Evolutionary conservation across 2,888 invertebrate genomes (phyloP), one percentile per base, ranked within the genome.

Genomic region (Choristoneura rosaceana): DNA sequence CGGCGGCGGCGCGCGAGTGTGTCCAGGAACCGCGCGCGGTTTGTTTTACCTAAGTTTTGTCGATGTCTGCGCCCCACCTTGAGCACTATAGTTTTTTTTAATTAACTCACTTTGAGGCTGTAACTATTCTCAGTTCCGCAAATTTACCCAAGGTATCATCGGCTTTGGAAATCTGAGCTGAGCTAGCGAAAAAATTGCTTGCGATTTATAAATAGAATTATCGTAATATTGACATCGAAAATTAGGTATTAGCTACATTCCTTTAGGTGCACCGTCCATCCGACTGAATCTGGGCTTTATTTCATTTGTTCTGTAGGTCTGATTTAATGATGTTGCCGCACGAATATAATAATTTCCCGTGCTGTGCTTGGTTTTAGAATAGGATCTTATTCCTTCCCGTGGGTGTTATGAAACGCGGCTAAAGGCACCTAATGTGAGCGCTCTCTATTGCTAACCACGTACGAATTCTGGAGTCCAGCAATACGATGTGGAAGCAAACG

Each of bases 41-140:
- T 81, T 80, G 82, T 85, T 90, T 88, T 87, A 87, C 89, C 70
- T 69, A 60, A 84, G 83, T 83, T 84, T 81, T 78, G 75, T 75
- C 69, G 78, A 74, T 76, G 76, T 79, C 78, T 78, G 75, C 76
- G 50, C 87, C 90, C 89, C 89, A 88, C 91, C 86, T 88, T 82
- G 80, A 71, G 62, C 81, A 73, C 75, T 86, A 84, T 87, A 85
- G 84, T 84, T 87, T 87, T 85, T 86, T 83, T 81, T 84, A 86
- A 88, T 87, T 87, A 85, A 82, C 81, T 85, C 76, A 80, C 84
- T 81, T 82, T 85, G 81, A 85, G 84, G 86, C 80, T 87, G 81
- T 79, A 76, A 66, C 34, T 64, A 79, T 74, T 74, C 78, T 78
- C 76, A 82, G 81, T 85, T 87, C 85, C 87, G 84, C 79, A 75